Evolutionary conservation across 2,113 vertebrate species (phyloP), one percentile per base, ranked within the genome.

Genomic region (Amphiprion percula): DNA sequence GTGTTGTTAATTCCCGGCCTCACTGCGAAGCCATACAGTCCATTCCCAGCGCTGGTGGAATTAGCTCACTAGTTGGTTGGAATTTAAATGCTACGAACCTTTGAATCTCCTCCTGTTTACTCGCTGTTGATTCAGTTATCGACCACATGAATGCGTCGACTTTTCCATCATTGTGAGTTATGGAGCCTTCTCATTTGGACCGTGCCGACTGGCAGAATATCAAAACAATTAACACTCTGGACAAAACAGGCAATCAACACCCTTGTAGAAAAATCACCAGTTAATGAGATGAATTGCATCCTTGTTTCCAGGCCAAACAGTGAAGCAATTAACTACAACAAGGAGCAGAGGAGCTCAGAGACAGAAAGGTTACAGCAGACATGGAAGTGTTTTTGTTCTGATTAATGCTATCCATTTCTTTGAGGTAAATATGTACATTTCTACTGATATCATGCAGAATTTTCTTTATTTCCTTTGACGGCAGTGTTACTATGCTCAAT

Each of bases 211-310:
- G 71, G 30, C 58, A n/a, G 61, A 23, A 33, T 59, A 68, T 65
- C 46, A 78, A 84, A 82, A 64, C 49, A 84, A 86, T 84, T 75
- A 84, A 54, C 33, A 23, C 28, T 41, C 60, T 39, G 21, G 65
- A 63, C 16, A 39, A 60, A n/a, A n/a, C 41, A 2, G 46, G 56
- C 56, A 73, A 65, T 37, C 74, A 65, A 79, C 69, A 82, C 54
- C 53, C 69, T 55, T 69, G 62, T 67, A 77, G 52, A 75, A 68
- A 41, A 61, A 46, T 50, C 44, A 55, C 21, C 52, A 52, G 75
- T 79, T 78, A 76, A 84, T 79, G 81, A 76, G 70, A 62, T 62
- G 56, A 87, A 82, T 21, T 10, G 58, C 62, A 55, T 28, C 69
- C 56, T 63, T 79, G 77, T 59, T 65, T 11, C 28, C 21, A 41